Conservation (phyloP, 2,797 vertebrate species). For the Lithobates pipiens region DNA sequence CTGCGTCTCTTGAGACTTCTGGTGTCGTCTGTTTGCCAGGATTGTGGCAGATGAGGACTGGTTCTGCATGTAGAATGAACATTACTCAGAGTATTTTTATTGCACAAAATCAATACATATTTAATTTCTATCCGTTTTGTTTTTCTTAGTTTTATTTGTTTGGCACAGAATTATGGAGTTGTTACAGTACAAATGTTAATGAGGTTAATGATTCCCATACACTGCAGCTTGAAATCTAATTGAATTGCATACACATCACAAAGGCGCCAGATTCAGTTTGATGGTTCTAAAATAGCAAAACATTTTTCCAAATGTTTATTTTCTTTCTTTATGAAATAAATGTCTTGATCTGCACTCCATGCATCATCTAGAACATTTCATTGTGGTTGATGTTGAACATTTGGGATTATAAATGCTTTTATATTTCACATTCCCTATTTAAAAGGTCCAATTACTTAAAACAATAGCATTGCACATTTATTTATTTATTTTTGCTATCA, state of each 20-base stretch:
- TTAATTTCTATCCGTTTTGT: constrained; percentile 34
- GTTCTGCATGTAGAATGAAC: too few species aligned
- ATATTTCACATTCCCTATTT: constrained; percentile 33
- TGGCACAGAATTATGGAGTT: constrained; percentile 10
- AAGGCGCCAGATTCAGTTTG: constrained; percentile 31
- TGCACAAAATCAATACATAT: not conserved
- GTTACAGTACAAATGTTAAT: constrained; percentile 39
- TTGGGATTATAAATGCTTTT: constrained; percentile 44
- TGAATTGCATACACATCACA: constrained; percentile 36
- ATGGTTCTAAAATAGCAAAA: constrained; percentile 34
- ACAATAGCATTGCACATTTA: constrained; percentile 26
- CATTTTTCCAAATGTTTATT: constrained; percentile 40
- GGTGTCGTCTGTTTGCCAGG: too few species aligned
- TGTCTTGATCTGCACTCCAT: constrained; percentile 22
- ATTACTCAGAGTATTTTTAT: too few species aligned
- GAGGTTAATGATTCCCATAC: constrained; percentile 34
- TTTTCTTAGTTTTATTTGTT: constrained; percentile 16
- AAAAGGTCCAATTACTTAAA: constrained; percentile 44
- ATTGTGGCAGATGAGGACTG: too few species aligned
- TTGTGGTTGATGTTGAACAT: constrained; percentile 22
- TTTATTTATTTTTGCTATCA: constrained; percentile 22
- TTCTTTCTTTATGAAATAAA: constrained; percentile 28
- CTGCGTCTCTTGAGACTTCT: too few species aligned
- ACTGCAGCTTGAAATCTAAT: constrained; percentile 26
- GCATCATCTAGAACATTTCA: constrained; percentile 22